phyloP scores from a whole-genome alignment of 2,113 vertebrate species.

The Corydoras maculifer region DNA sequence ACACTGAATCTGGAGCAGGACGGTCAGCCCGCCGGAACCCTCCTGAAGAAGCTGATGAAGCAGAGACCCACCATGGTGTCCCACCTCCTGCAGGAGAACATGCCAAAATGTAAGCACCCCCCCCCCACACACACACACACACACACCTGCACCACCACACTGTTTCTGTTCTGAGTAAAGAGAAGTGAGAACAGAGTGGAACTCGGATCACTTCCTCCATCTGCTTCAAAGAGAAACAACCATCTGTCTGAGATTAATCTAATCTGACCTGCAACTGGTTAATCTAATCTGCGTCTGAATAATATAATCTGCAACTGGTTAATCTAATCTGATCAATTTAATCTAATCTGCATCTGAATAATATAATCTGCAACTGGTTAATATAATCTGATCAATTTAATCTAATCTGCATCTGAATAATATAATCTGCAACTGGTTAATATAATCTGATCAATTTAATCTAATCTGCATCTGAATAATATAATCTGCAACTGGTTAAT shows the following conservation, averaged over 20 bases:
- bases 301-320: background rate
- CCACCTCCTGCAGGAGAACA: slow-evolving; percentile 90
- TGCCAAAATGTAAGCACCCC: slow-evolving; percentile 76
- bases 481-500: background rate
- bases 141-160: background rate
- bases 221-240: background rate
- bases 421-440: background rate
- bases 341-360: background rate
- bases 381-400: too few relatives aligned
- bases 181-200: background rate
- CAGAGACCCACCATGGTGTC: slow-evolving; percentile 82
- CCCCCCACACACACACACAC: too few relatives aligned
- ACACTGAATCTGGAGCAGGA: slow-evolving; percentile 49
- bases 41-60: slow-evolving; percentile 78
- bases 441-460: too few relatives aligned
- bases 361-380: background rate
- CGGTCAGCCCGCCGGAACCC: slow-evolving; percentile 43
- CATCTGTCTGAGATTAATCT: too few relatives aligned
- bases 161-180: background rate
- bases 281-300: background rate
- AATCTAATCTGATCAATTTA: background rate
- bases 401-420: background rate
- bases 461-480: background rate
- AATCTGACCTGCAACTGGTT: background rate
- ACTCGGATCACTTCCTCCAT: background rate